These are phyloP conservation scores for Spheniscus humboldti DNA, from an alignment of 2,797 vertebrate genomes.

Conservation along the genomic window DNA sequence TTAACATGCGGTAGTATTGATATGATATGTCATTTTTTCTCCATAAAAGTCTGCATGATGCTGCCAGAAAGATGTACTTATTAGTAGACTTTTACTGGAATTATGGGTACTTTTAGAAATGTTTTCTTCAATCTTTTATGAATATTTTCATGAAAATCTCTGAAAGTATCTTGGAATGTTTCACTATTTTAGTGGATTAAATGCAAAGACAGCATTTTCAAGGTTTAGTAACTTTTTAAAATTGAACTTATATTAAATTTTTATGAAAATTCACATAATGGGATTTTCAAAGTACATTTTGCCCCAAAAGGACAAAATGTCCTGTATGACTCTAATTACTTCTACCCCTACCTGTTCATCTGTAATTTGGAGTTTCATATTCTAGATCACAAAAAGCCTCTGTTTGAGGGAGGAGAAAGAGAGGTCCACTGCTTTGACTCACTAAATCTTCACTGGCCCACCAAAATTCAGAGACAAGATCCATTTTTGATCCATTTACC, in stretches of 20 bases:
- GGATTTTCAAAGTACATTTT: not conserved
- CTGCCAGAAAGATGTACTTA: not conserved
- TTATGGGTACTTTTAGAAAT: not conserved
- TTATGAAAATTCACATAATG: not conserved
- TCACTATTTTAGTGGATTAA: not conserved
- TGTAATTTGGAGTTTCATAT: not conserved
- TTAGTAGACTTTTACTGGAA: not conserved
- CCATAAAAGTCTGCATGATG: not conserved
- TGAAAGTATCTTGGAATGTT: not conserved
- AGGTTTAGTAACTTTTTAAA: not conserved
- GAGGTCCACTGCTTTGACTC: not conserved
- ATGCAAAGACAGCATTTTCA: not conserved
- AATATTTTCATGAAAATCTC: not conserved
- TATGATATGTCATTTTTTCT: not conserved
- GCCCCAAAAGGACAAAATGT: not conserved
- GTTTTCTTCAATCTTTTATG: not conserved
- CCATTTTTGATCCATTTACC: not conserved
- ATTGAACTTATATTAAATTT: not conserved
- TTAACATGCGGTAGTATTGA: not conserved
- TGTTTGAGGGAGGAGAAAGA: not conserved
- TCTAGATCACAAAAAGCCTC: not conserved
- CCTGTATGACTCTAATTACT: too few relatives aligned
- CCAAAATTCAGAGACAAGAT: not conserved
- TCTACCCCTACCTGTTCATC: not conserved
- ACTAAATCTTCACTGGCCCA: not conserved